Evolutionary conservation across 2,888 invertebrate genomes (phyloP).

Genomic region (Drosophila testacea): DNA sequence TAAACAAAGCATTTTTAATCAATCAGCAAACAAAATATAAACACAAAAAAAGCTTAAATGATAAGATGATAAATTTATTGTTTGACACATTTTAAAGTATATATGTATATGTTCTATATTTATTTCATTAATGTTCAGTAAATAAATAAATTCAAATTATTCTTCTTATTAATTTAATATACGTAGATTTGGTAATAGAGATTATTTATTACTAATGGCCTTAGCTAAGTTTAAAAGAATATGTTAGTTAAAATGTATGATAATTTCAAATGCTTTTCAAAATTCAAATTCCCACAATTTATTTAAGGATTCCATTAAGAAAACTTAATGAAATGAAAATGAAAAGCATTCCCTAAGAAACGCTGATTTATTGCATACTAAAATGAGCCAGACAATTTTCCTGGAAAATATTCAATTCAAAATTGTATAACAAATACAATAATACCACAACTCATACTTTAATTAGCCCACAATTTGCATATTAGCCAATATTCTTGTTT

Average conservation of each 20-base stretch:
- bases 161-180: too few relatives aligned
- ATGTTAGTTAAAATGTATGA: not conserved
- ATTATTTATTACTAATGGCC: too few relatives aligned
- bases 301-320: not conserved
- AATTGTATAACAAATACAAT: too few relatives aligned
- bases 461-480: slow-evolving; percentile 28
- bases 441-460: not conserved
- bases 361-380: not conserved
- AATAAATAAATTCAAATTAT: too few relatives aligned
- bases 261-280: too few relatives aligned
- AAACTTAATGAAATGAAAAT: too few relatives aligned
- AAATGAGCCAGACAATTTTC: not conserved
- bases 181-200: too few relatives aligned
- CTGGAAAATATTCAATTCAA: not conserved
- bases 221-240: too few relatives aligned
- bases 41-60: not conserved
- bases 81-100: not conserved
- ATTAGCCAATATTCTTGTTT: slow-evolving; percentile 25
- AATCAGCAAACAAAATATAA: not conserved
- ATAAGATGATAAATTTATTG: not conserved
- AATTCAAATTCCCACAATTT: not conserved
- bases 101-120: not conserved
- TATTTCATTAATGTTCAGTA: too few relatives aligned
- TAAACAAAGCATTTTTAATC: not conserved
- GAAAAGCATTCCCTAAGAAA: too few relatives aligned